phyloP scores from a whole-genome alignment of 92 coral and sea anemone genomes.

The Epizoanthus stellaris region DNA sequence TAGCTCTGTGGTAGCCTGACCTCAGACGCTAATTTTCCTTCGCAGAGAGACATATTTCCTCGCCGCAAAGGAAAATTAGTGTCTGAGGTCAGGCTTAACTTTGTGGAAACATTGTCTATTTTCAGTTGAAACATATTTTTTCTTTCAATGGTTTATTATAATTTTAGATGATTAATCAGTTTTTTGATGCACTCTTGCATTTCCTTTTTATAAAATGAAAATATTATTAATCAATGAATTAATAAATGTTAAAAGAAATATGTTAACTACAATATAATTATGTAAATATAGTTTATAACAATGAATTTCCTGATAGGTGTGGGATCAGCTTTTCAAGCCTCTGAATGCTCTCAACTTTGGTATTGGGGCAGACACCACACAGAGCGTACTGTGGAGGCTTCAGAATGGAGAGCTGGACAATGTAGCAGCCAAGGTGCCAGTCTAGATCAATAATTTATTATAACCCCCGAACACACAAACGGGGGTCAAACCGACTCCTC shows the following conservation, averaged over 20 bases:
- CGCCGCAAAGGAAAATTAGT: too few species aligned
- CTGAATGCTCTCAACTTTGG: constrained; percentile 90
- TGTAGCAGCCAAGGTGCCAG: constrained; percentile 73
- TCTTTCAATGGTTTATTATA: neutral
- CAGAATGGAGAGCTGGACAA: constrained; percentile 90
- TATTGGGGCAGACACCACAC: constrained; percentile 88
- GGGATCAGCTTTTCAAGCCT: constrained; percentile 88
- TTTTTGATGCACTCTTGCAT: neutral
- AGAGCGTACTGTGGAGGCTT: constrained; percentile 91
- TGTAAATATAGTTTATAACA: too few species aligned
- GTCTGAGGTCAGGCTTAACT: too few species aligned
- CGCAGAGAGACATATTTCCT: too few species aligned
- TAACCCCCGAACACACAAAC: neutral
- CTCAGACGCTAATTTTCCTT: too few species aligned
- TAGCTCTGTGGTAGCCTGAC: too few species aligned
- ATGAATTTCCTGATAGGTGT: constrained; percentile 59
- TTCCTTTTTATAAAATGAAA: neutral
- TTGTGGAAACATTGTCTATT: too few species aligned
- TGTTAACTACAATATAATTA: neutral
- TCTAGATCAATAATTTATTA: neutral
- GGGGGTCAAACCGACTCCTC: too few species aligned
- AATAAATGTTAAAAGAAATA: neutral
- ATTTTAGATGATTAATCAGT: neutral
- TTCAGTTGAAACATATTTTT: too few species aligned
- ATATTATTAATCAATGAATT: too few species aligned